phyloP scores from a whole-genome alignment of 1,140 invertebrate species.

The Bombus breviceps region DNA sequence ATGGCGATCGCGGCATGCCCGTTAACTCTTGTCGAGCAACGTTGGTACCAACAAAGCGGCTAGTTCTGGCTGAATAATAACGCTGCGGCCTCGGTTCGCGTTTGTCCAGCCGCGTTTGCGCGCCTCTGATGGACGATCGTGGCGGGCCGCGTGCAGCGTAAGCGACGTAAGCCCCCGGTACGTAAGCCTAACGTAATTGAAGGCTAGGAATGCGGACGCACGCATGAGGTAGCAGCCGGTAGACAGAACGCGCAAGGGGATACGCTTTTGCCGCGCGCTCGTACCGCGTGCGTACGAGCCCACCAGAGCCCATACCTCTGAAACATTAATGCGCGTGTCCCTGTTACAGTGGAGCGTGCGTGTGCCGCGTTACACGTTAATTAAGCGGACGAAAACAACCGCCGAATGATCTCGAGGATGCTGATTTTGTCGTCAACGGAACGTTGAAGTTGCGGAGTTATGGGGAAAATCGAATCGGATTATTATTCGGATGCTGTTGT shows the following conservation, averaged over 20 bases:
- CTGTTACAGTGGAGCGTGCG: slow-evolving; percentile 36
- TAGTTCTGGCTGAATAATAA: slow-evolving; percentile 69
- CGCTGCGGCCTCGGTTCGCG: slow-evolving; percentile 51
- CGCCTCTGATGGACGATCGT: slow-evolving; percentile 73
- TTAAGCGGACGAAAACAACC: too few relatives aligned
- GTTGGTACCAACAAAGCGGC: slow-evolving; percentile 51
- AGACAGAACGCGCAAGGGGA: slow-evolving; percentile 46
- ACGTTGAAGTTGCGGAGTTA: neutral
- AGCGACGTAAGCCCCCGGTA: slow-evolving; percentile 36
- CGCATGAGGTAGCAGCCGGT: slow-evolving; percentile 71
- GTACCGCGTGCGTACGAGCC: slow-evolving; percentile 24
- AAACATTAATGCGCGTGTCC: slow-evolving; percentile 50
- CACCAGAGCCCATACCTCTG: neutral
- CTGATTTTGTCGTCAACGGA: neutral
- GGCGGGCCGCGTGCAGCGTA: slow-evolving; percentile 15
- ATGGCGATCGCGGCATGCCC: slow-evolving; percentile 34
- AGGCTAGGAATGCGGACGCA: slow-evolving; percentile 77
- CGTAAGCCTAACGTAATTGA: slow-evolving; percentile 66
- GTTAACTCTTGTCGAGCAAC: slow-evolving; percentile 11
- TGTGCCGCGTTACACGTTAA: neutral
- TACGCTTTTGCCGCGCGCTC: slow-evolving; percentile 57
- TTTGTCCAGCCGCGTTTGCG: slow-evolving; percentile 61
- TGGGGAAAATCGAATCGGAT: neutral
- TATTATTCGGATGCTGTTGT: too few relatives aligned
- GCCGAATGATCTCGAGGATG: too few relatives aligned